Base-by-base conservation (phyloP, 2,797 vertebrate species). In the Coregonus ussuriensis region DNA sequence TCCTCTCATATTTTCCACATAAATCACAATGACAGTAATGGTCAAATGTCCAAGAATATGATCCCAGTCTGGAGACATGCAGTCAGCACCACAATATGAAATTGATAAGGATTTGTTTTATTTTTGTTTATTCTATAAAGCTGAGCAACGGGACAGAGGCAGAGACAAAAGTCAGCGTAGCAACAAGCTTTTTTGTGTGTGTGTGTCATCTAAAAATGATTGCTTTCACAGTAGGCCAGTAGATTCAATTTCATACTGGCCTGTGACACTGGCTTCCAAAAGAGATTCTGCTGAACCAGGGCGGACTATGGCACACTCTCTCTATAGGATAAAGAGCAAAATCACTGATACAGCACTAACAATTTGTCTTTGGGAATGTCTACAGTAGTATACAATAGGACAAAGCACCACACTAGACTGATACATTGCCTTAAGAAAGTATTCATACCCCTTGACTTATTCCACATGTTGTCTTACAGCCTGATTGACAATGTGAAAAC, bases 1-100 rank as follows among this genome's bases (percentile, higher is more conserved):
- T 78, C 79, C 81, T 84, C 79, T 86, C 84, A 88, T 75, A 83
- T 80, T 84, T 93, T 90, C 91, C 86, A 85, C 47, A 72, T 62
- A 76, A 79, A 75, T 81, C 54, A 84, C 31, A 15, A 72, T 47
- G 11, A 69, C 72, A 54, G 67, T 72, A 86, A 83, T 82, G 76
- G 74, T 82, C 79, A 79, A n/a, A 41, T 54, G 69, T 70, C 9
- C 37, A 15, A 31, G 0, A 59, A 74, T n/a, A n/a, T 59, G 18
- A n/a, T 68, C 62, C 37, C 51, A 59, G 59, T 21, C 16, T n/a
- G 25, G 11, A 77, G 21, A 71, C 13, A 53, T 21, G 18, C 47
- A 77, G 11, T 65, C 69, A 65, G n/a, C 68, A 72, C 59, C 15
- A 35, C 9, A 72, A 73, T 71, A 25, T 37, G 29, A 66, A 37